A percentile compares a stretch with the other conserved stretches of the same genome.
Evolutionary conservation across 2,888 invertebrate genomes (phyloP).

Genomic region (Patella depressa): DNA sequence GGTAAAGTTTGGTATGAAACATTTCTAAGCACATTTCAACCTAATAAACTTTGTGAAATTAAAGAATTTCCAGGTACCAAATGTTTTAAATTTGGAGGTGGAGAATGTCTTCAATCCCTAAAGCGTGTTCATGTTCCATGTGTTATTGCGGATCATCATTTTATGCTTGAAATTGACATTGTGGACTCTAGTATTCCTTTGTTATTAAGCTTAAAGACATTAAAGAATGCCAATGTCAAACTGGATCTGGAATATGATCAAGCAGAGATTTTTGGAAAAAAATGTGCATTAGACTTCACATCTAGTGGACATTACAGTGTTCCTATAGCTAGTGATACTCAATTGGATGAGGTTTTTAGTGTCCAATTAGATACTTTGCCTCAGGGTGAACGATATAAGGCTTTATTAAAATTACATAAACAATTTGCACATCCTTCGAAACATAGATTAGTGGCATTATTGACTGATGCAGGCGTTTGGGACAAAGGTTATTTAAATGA

Average conservation of each 20-base stretch:
- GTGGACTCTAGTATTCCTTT: constrained; percentile 8
- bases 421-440: constrained; percentile 3
- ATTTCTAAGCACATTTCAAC: background rate
- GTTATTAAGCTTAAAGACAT: background rate
- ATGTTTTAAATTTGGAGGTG: constrained; percentile 11
- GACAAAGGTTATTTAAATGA: background rate
- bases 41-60: too few species aligned
- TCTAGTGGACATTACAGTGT: background rate
- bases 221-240: background rate
- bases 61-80: constrained; percentile 6
- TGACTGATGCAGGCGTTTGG: background rate
- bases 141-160: background rate
- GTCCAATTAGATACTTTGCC: background rate
- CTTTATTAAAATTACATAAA: background rate
- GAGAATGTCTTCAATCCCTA: background rate
- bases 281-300: background rate
- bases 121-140: constrained; percentile 3
- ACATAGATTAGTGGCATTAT: too few species aligned
- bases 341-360: background rate
- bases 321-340: background rate
- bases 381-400: background rate
- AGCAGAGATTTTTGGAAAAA: background rate
- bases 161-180: background rate
- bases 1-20: background rate
- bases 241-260: constrained; percentile 2